Evolutionary conservation across 2,797 vertebrate species (phyloP).

Genomic region (Lacerta bilineata): DNA sequence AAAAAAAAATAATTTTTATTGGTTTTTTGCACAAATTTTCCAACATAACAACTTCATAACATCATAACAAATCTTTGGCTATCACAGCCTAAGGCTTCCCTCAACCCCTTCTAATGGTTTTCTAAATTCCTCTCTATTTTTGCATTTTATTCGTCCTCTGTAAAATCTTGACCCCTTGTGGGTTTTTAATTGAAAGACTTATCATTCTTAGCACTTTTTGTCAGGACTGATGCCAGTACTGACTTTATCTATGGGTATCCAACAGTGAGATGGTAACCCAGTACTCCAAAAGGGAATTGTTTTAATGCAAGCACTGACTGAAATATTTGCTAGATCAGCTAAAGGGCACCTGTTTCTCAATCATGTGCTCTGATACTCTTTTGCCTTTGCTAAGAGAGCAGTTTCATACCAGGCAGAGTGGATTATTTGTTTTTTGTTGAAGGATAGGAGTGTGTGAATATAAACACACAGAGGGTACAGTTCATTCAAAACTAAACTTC

Average conservation of each 20-base stretch:
- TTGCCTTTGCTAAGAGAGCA: conserved; percentile 51
- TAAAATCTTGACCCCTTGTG: not conserved
- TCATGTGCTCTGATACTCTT: conserved; percentile 46
- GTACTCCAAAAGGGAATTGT: conserved; percentile 54
- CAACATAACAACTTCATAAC: too few species aligned
- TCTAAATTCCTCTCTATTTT: too few species aligned
- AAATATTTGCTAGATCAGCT: conserved; percentile 62
- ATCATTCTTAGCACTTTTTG: conserved; percentile 35
- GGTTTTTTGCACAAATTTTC: too few species aligned
- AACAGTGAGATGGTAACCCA: conserved; percentile 29
- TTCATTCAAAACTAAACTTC: not conserved
- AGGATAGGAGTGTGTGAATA: not conserved
- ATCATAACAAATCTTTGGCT: too few species aligned
- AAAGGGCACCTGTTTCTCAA: conserved; percentile 58
- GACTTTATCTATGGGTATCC: conserved; percentile 45
- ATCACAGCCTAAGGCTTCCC: too few species aligned
- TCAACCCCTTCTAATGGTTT: too few species aligned
- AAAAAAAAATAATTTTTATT: too few species aligned
- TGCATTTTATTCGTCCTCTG: not conserved
- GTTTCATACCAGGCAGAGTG: conserved; percentile 30
- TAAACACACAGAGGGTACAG: not conserved
- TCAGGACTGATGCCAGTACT: conserved; percentile 29
- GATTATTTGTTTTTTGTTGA: conserved; percentile 53
- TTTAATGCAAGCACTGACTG: conserved; percentile 57
- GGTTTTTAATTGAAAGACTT: conserved; percentile 41